Evolutionary conservation across 2,797 vertebrate genomes (phyloP).

Genomic region (Chloroceryle amazona): DNA sequence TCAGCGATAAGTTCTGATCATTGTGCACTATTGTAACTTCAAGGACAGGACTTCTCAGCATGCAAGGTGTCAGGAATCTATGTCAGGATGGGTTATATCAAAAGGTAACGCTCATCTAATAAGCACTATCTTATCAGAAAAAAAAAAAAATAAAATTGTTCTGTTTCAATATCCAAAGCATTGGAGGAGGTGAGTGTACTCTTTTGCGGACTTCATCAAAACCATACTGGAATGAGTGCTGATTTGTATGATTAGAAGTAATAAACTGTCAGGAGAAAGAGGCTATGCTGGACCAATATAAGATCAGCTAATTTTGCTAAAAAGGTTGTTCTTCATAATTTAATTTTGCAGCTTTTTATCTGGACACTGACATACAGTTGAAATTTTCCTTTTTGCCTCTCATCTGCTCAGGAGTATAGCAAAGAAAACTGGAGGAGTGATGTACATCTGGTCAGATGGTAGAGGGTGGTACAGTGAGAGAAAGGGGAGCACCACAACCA

Average conservation of each 20-base stretch:
- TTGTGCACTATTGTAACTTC: conserved; percentile 2
- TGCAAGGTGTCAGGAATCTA: neutral
- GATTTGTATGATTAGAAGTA: neutral
- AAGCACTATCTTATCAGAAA: neutral
- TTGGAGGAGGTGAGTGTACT: neutral
- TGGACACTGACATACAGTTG: neutral
- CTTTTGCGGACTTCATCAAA: neutral
- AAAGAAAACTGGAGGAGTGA: neutral
- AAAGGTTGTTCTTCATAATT: neutral
- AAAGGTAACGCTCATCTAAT: neutral
- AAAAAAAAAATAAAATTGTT: neutral
- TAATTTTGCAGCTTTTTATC: neutral
- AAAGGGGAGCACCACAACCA: neutral
- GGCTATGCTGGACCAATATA: neutral
- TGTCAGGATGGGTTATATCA: neutral
- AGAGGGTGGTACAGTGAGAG: neutral
- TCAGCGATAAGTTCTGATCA: conserved; percentile 32
- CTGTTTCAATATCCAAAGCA: neutral
- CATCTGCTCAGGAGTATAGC: neutral
- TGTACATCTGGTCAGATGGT: neutral
- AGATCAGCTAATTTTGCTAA: neutral
- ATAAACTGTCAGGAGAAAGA: neutral
- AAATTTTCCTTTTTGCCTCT: neutral
- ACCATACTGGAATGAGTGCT: neutral
- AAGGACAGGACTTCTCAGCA: conserved; percentile 56